Evolutionary conservation across 2,888 invertebrate genomes (phyloP).

Genomic region (Pollenia angustigena): DNA sequence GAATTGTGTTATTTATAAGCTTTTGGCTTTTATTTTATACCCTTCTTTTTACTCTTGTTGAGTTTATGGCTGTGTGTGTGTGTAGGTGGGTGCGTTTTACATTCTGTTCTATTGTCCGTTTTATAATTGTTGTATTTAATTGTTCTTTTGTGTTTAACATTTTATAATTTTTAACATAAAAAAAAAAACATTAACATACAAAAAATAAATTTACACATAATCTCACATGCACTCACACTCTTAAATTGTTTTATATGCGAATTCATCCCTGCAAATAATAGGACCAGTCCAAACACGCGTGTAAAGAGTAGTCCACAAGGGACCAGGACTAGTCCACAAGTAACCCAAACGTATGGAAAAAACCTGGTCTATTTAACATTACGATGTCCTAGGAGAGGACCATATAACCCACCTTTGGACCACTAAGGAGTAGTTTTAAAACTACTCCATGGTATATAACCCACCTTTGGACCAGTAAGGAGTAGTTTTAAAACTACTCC

Average conservation of each 20-base stretch:
- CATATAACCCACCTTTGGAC: no score
- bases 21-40: constrained; percentile 61
- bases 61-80: neutral
- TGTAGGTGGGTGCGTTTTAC: constrained; percentile 2
- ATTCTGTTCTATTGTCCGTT: constrained; percentile 50
- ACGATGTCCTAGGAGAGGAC: no score
- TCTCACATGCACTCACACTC: neutral
- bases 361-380: no score
- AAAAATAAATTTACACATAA: neutral
- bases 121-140: constrained; percentile 61
- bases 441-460: no score
- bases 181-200: constrained; percentile 1
- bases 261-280: no score
- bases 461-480: no score
- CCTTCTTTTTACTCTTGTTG: constrained; percentile 22
- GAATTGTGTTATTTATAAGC: constrained; percentile 69
- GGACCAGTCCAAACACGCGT: no score
- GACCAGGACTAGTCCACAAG: no score
- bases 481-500: no score
- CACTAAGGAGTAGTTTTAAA: no score
- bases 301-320: no score
- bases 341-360: no score
- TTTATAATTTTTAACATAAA: constrained; percentile 57
- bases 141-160: constrained; percentile 68
- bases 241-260: neutral